phyloP scores from a whole-genome alignment of 2,113 vertebrate genomes.

The Daubentonia madagascariensis region DNA sequence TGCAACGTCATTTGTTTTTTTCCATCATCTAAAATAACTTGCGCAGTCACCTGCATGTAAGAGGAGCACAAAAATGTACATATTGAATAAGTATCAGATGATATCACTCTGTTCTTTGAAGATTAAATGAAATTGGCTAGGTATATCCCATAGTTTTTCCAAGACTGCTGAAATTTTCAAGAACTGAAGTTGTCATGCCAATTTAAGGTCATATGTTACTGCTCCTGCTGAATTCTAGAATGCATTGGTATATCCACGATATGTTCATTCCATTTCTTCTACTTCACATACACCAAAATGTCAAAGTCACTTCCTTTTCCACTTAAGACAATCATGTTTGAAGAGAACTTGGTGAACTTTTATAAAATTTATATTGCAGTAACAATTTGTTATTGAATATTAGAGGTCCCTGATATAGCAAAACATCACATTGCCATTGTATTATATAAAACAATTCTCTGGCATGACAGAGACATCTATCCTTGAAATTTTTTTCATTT shows the following conservation, averaged over 20 bases:
- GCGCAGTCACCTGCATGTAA: neutral
- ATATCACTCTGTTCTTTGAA: neutral
- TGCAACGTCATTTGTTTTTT: neutral
- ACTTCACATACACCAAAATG: neutral
- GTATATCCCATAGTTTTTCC: neutral
- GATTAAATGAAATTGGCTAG: neutral
- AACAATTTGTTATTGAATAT: neutral
- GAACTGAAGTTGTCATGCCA: neutral
- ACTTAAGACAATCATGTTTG: neutral
- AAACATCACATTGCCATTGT: neutral
- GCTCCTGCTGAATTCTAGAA: neutral
- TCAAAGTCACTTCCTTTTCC: slow-evolving; percentile 5
- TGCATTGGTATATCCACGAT: neutral
- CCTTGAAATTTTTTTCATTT: neutral
- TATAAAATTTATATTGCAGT: neutral
- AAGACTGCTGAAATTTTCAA: neutral
- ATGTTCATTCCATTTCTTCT: neutral
- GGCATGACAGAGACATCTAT: neutral
- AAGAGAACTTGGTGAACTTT: neutral
- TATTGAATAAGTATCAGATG: neutral
- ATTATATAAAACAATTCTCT: neutral
- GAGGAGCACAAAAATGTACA: neutral
- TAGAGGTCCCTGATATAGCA: neutral
- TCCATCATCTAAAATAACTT: neutral
- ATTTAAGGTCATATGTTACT: neutral